phyloP scores from a whole-genome alignment of 2,797 vertebrate species.

The Distichodus sexfasciatus region DNA sequence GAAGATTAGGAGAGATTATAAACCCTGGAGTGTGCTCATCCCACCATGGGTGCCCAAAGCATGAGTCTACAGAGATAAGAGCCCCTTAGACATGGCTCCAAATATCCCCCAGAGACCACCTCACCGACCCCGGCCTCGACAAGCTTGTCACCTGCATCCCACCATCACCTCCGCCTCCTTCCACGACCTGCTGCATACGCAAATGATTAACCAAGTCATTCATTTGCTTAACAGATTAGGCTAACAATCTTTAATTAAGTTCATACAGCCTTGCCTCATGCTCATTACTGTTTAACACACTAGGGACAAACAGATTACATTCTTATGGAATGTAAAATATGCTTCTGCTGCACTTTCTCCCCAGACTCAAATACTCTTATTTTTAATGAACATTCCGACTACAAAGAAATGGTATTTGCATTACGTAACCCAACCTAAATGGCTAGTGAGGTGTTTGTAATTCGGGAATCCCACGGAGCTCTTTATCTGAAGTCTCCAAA shows the following conservation, averaged over 20 bases:
- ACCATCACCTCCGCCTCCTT: constrained; percentile 28
- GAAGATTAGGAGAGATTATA: constrained; percentile 64
- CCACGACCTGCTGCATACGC: constrained; percentile 20
- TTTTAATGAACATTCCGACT: not conserved
- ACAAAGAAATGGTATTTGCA: constrained; percentile 34
- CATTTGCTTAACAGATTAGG: constrained; percentile 44
- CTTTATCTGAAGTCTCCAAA: constrained; percentile 71
- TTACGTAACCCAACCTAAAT: constrained; percentile 9
- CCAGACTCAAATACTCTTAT: not conserved
- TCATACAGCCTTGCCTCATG: constrained; percentile 19
- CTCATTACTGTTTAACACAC: constrained; percentile 25
- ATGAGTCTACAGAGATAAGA: constrained; percentile 49
- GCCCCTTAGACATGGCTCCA: constrained; percentile 36
- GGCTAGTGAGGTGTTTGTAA: constrained; percentile 60
- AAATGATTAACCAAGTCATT: constrained; percentile 40
- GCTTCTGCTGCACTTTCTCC: constrained; percentile 25
- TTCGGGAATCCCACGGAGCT: constrained; percentile 66
- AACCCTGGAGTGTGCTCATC: constrained; percentile 49
- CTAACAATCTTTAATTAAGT: constrained; percentile 30
- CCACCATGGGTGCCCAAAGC: constrained; percentile 37
- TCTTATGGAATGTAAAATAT: constrained; percentile 32
- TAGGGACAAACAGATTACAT: constrained; percentile 41
- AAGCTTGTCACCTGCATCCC: constrained; percentile 39
- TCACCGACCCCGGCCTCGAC: constrained; percentile 16
- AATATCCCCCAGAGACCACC: constrained; percentile 46